Base-by-base conservation (phyloP, 92 coral and sea anemone genomes). In the Epizoanthus rinbou region DNA sequence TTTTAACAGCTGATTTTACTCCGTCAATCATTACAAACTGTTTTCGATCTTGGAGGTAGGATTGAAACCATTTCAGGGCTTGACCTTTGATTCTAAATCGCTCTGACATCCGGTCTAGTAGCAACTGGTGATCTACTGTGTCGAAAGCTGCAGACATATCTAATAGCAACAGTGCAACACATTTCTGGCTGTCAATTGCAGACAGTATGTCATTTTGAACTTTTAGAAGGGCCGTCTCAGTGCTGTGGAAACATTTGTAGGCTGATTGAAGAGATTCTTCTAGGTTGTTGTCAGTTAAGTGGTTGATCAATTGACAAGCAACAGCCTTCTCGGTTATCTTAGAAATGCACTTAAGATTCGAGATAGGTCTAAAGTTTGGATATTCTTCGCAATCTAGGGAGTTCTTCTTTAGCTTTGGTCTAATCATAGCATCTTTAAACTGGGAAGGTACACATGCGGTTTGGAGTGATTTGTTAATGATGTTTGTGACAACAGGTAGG, bases 11-110 rank as follows among this genome's bases (percentile, higher is more conserved):
- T 57, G 86, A 83, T 11, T 74, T 71, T 8, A 24, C 63, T 56
- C 86, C 86, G 47, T 70, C 86, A 57, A 83, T 83, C 80, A 71
- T 69, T 53, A 69, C 86, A 67, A 83, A 69, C 50, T 71, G 86
- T 37, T 71, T 83, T 43, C 68, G 35, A 16, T 70, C 86, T 70
- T 52, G 80, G 11, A 83, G 62, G 23, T 69, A 56, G 23, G 79
- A 69, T 6, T 43, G 63, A 43, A 81, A 81, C 76, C 78, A 81
- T 41, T 73, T 73, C 57, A 73, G 63, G 64, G 39, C 81, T 56
- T 76, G 57, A 56, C 81, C 81, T 54, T 57, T 76, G 52, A 76
- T 68, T 23, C 81, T 41, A 50, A 22, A 76, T 64, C 68, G 24
- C 39, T 76, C 52, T 76, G 39, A 35, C 39, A 35, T 35, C 39